Base-by-base conservation (phyloP, 2,888 invertebrate genomes). In the Mythimna loreyi region DNA sequence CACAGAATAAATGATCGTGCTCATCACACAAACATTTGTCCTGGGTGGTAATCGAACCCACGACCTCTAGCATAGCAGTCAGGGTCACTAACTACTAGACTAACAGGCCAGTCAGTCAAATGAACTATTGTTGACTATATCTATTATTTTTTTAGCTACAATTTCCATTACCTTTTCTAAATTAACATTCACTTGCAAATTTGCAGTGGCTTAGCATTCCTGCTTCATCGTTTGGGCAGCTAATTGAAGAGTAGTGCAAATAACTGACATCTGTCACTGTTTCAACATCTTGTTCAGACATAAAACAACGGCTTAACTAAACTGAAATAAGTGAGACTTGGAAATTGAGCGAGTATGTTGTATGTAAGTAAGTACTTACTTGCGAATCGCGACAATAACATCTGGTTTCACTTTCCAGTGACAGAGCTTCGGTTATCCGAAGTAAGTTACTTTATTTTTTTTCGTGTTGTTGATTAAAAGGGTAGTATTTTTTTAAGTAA, bases 221-320 rank as follows among this genome's bases (percentile, higher is more conserved):
- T 59, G 40, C 60, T 65, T 59, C 33, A 50, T 77, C 56, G 61
- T 67, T 72, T 73, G 49, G 58, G 60, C 58, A 60, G 62, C 68
- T 75, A 78, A 80, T 80, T 73, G 68, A 57, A 72, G 69, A 64
- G 62, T 30, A 60, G 63, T 74, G 73, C 60, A 75, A 64, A 70
- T 56, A 78, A 63, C 70, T 75, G 83, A 60, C 78, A 82, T 75
- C 70, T 80, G 83, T 83, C 83, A 73, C 74, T 72, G 78, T 68
- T 64, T 60, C 60, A 71, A 77, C 80, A 82, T 81, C 72, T 81
- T 66, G 72, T 60, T 79, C 82, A 82, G 82, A 81, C 82, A 79
- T 79, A 81, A 82, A 82, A 82, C 78, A 82, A 80, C 64, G 68
- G 67, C 65, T 76, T 75, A 33, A 65, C 65, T 65, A 53, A 57